Conservation (phyloP, 2,888 invertebrate genomes). For the Hirtodrosophila duncani region DNA sequence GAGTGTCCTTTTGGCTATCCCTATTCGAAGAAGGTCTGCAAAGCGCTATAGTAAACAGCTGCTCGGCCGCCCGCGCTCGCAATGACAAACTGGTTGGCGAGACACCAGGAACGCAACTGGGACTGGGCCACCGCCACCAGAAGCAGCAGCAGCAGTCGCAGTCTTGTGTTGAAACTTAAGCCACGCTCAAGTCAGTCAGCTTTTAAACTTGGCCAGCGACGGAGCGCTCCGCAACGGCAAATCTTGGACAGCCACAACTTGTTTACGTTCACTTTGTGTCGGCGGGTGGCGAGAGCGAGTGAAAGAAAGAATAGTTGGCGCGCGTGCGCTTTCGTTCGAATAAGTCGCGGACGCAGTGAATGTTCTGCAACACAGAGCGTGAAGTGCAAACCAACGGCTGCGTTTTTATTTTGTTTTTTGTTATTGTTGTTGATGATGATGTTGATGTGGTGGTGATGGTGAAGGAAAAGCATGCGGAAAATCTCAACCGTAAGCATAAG, state of each 20-base stretch:
- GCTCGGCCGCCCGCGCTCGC: no score
- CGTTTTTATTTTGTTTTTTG: slow-evolving; percentile 30
- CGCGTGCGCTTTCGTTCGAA: slow-evolving; percentile 25
- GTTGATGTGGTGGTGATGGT: background rate
- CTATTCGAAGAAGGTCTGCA: no score
- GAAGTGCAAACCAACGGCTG: slow-evolving; percentile 56
- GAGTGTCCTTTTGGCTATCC: no score
- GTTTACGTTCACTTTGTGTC: no score
- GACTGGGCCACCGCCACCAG: no score
- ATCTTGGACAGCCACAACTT: no score
- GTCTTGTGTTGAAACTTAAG: background rate
- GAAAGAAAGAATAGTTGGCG: slow-evolving; percentile 21
- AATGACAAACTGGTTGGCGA: no score
- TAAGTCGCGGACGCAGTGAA: slow-evolving; percentile 19
- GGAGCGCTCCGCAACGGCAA: slow-evolving; percentile 18
- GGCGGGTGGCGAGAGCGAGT: no score
- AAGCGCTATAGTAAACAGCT: no score
- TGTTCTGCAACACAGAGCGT: slow-evolving; percentile 73
- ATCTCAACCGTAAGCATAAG: slow-evolving; percentile 34
- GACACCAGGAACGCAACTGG: no score
- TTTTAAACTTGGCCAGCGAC: slow-evolving; percentile 46
- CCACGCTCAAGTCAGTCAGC: slow-evolving; percentile 51
- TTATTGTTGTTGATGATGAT: slow-evolving; percentile 7
- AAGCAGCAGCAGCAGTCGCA: no score
- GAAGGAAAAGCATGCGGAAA: slow-evolving; percentile 48